phyloP scores from a whole-genome alignment of 2,113 vertebrate genomes.

The Xiphophorus maculatus region DNA sequence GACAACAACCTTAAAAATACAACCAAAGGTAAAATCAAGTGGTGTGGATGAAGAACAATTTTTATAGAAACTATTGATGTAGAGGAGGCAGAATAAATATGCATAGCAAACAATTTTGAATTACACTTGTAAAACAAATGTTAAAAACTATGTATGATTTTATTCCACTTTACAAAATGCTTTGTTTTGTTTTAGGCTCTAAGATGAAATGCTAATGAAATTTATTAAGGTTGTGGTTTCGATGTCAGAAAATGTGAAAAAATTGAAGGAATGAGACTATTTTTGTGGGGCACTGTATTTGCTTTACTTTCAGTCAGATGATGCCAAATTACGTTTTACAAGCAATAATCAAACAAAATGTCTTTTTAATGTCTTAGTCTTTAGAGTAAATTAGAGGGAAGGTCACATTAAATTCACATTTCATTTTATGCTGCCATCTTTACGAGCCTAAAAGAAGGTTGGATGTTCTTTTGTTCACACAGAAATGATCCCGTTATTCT shows the following conservation, averaged over 20 bases:
- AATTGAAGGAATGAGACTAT: background rate
- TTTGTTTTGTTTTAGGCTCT: too few relatives aligned
- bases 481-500: constrained; percentile 12
- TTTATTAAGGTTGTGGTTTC: too few relatives aligned
- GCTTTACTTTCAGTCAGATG: constrained; percentile 1
- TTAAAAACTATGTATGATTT: too few relatives aligned
- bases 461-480: background rate
- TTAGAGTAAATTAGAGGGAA: background rate
- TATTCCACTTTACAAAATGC: too few relatives aligned
- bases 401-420: background rate
- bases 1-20: background rate
- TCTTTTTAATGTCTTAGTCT: constrained; percentile 20
- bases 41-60: too few relatives aligned
- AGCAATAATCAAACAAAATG: constrained; percentile 18
- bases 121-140: too few relatives aligned
- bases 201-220: too few relatives aligned
- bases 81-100: too few relatives aligned
- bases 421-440: background rate
- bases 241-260: background rate
- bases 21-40: too few relatives aligned
- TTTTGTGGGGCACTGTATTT: background rate
- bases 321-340: background rate
- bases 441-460: background rate
- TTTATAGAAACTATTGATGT: too few relatives aligned
- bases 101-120: too few relatives aligned